Base-by-base conservation (phyloP, 2,888 invertebrate species). In the Trachelus iudaicus region DNA sequence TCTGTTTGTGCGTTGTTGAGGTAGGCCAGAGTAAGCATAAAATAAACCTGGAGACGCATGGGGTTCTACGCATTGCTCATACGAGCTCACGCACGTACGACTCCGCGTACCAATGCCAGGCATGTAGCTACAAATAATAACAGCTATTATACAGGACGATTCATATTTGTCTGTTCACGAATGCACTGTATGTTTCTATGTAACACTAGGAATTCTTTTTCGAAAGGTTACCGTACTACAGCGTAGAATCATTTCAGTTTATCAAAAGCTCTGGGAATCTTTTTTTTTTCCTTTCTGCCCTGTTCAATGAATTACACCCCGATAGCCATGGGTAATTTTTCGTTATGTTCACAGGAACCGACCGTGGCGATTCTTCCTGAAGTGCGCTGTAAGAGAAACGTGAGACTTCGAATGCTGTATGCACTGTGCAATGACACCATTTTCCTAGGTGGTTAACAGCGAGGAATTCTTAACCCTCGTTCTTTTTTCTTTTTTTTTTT, bases 21-120 rank as follows among this genome's bases (percentile, higher is more conserved):
- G 86, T 85, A 87, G 86, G 80, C 83, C 79, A 80, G 78, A 78
- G 82, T 82, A 81, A 83, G 85, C 88, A 80, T 83, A 84, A 87
- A 88, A 88, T 86, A 85, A 87, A 87, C 84, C 81, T 75, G 78
- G 73, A 75, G 81, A 86, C 85, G 83, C 84, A 86, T 82, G 86
- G 86, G 85, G 81, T 83, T 86, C 84, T 86, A 85, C 85, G 86
- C 82, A 81, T 85, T 82, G 79, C 40, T 56, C 40, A 56, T 56
- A 56, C 2, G 40, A 56, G 40, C 40, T 56, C 40, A 56, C 40
- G 40, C 40, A 56, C 40, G 40, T 56, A 56, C 40, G 40, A 56
- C 40, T 56, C 40, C 76, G 75, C 78, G 81, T 79, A 76, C 78
- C 80, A 73, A 73, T 73, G 78, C 76, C n/a, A 76, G 76, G 68